These are phyloP conservation scores for Mesochorus sp. DNA, from an alignment of 2,888 invertebrate species.

Conservation along the genomic window DNA sequence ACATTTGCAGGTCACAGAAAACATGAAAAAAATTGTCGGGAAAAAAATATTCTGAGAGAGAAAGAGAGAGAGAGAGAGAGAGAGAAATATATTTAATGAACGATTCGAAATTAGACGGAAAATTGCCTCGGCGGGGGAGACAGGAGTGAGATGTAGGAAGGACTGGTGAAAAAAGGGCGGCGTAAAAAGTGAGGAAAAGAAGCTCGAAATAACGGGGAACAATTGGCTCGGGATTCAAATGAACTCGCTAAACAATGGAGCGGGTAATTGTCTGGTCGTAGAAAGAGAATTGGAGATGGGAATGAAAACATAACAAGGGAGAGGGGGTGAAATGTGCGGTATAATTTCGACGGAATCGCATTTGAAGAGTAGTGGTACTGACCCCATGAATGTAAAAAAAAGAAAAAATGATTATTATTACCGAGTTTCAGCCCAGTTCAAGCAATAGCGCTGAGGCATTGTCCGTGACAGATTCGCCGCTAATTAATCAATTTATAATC, in stretches of 20 bases:
- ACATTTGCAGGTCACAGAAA: too few species aligned
- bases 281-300: not conserved
- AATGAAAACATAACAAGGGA: slow-evolving; percentile 5
- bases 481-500: not conserved
- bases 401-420: too few species aligned
- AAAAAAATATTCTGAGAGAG: not conserved
- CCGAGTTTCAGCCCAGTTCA: not conserved
- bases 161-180: not conserved
- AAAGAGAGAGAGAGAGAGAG: too few species aligned
- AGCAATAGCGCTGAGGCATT: not conserved
- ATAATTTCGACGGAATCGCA: not conserved
- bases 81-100: slow-evolving; percentile 6
- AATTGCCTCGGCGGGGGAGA: not conserved
- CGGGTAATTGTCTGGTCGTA: slow-evolving; percentile 16
- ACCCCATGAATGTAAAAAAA: slow-evolving; percentile 20
- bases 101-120: not conserved
- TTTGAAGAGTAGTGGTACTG: not conserved
- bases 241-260: slow-evolving; percentile 3
- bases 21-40: not conserved
- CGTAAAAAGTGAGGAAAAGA: not conserved
- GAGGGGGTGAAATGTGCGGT: not conserved
- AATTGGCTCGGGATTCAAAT: not conserved
- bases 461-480: not conserved
- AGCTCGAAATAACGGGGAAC: not conserved
- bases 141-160: not conserved